A percentile compares a stretch with the other conserved stretches of the same genome.
phyloP scores from a whole-genome alignment of 2,113 vertebrate genomes.

The Chauna torquata region DNA sequence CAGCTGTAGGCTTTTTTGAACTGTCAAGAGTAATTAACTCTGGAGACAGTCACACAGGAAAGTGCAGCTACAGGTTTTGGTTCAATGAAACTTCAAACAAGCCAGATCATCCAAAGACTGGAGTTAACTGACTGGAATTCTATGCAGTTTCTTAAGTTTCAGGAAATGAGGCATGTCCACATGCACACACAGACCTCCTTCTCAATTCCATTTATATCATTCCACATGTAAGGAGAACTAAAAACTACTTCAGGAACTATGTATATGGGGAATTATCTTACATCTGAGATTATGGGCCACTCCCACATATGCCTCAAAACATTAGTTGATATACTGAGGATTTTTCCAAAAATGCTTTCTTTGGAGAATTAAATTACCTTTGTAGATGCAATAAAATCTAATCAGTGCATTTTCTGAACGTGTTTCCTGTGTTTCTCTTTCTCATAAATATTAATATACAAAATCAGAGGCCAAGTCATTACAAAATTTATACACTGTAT shows the following conservation, averaged over 20 bases:
- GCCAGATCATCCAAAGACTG: neutral
- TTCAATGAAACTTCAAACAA: neutral
- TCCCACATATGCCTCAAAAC: neutral
- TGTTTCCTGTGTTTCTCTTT: neutral
- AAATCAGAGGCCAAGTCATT: slow-evolving; percentile 26
- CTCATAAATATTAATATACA: slow-evolving; percentile 39
- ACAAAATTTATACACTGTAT: neutral
- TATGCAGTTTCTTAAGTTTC: neutral
- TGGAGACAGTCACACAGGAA: neutral
- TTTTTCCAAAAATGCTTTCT: neutral
- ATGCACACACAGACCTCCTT: neutral
- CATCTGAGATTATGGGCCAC: neutral
- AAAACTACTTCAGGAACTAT: neutral
- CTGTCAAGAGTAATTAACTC: neutral
- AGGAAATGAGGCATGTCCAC: neutral
- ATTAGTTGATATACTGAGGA: neutral
- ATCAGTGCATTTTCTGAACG: neutral
- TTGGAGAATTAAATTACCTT: slow-evolving; percentile 22
- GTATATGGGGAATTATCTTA: neutral
- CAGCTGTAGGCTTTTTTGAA: neutral
- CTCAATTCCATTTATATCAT: neutral
- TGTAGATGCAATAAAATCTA: neutral
- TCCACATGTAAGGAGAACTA: neutral
- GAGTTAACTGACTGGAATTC: neutral
- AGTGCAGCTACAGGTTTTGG: neutral